phyloP scores from a whole-genome alignment of 1,140 invertebrate genomes.

The Aphelinus atriplicis region DNA sequence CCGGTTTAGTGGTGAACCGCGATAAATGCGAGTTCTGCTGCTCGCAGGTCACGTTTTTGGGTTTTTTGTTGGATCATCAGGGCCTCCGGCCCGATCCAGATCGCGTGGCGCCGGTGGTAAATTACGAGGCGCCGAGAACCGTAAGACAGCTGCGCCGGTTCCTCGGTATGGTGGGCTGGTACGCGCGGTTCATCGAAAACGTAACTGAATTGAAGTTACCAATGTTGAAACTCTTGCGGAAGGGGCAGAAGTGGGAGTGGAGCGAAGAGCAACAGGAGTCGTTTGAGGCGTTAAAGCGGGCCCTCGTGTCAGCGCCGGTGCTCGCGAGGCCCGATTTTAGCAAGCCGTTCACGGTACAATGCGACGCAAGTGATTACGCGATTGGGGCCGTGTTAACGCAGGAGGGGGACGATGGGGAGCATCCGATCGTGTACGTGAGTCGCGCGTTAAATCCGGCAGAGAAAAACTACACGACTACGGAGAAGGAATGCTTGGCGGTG shows the following conservation, averaged over 20 bases:
- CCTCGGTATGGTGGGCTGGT: slow-evolving; percentile 52
- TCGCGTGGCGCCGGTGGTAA: slow-evolving; percentile 2
- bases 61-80: slow-evolving; percentile 19
- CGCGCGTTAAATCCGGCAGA: slow-evolving; percentile 9
- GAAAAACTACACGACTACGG: slow-evolving; percentile 48
- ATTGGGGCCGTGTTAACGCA: slow-evolving; percentile 51
- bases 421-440: slow-evolving; percentile 28
- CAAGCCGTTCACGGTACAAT: slow-evolving; percentile 25
- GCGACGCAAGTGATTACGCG: slow-evolving; percentile 16
- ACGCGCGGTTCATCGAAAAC: slow-evolving; percentile 53
- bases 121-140: background rate
- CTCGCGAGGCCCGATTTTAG: slow-evolving; percentile 38
- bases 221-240: background rate
- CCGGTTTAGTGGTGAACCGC: slow-evolving; percentile 8
- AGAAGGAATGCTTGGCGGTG: slow-evolving; percentile 65
- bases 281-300: slow-evolving; percentile 39
- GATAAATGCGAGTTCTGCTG: slow-evolving; percentile 31
- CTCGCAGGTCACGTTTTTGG: slow-evolving; percentile 7
- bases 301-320: slow-evolving; percentile 33
- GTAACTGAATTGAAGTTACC: slow-evolving; percentile 52
- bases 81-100: slow-evolving; percentile 24
- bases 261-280: slow-evolving; percentile 1
- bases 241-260: background rate
- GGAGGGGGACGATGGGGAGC: slow-evolving; percentile 17
- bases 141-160: slow-evolving; percentile 29